A percentile compares a stretch with the other conserved stretches of the same genome.
These are phyloP conservation scores for Lithophane semibrunnea DNA, from an alignment of 2,888 invertebrate genomes.

Conservation along the genomic window DNA sequence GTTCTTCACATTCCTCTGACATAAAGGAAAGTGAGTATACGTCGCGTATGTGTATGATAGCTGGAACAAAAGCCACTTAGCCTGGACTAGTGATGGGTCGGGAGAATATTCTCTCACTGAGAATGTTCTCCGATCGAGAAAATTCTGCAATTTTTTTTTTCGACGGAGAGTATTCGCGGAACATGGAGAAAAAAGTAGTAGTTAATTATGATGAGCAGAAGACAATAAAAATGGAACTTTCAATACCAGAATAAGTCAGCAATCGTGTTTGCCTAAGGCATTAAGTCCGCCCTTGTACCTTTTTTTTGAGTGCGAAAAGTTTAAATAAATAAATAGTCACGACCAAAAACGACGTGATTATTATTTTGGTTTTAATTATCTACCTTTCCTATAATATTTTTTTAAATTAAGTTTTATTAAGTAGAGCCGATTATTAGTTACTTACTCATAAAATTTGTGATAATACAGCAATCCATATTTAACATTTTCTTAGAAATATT, in stretches of 20 bases:
- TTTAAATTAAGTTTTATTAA: neutral
- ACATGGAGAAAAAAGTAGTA: neutral
- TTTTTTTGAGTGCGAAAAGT: too few species aligned
- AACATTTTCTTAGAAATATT: neutral
- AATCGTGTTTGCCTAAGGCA: too few species aligned
- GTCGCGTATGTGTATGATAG: slow-evolving; percentile 18
- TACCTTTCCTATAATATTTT: neutral
- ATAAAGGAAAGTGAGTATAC: slow-evolving; percentile 41
- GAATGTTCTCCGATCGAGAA: neutral
- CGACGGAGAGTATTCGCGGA: neutral
- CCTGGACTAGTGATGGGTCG: neutral
- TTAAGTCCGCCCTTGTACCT: too few species aligned
- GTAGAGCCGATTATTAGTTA: neutral
- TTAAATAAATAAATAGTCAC: too few species aligned
- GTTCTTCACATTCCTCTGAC: slow-evolving; percentile 31
- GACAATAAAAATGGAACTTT: too few species aligned
- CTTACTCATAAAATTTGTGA: neutral
- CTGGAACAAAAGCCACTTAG: slow-evolving; percentile 57
- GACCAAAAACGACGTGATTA: neutral
- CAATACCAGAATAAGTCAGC: too few species aligned
- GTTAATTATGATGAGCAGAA: too few species aligned
- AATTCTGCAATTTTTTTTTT: neutral
- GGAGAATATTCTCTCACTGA: neutral
- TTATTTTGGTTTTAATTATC: neutral
- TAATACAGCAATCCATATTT: neutral